phyloP scores from a whole-genome alignment of 2,888 invertebrate genomes.

The Zygaena filipendulae region DNA sequence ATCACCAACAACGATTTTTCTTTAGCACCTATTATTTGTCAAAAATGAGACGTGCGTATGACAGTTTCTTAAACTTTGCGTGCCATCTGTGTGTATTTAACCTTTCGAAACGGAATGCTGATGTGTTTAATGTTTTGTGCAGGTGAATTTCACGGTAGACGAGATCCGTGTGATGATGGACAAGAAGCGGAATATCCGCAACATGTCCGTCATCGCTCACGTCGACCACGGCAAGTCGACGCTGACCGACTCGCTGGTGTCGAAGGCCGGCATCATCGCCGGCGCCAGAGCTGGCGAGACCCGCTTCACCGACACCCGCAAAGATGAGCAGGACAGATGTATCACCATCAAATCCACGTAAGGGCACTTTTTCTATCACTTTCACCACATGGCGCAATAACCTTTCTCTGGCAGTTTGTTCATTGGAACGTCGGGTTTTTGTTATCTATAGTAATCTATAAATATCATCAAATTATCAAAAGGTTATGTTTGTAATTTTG shows the following conservation, averaged over 20 bases:
- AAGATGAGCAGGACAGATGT: conserved; percentile 99
- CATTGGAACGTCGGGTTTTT: background rate
- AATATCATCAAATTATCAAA: no score
- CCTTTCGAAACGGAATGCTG: conserved; percentile 32
- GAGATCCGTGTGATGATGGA: conserved; percentile 99
- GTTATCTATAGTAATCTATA: no score
- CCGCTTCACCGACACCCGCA: conserved; percentile 98
- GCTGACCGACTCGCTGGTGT: conserved; percentile 98
- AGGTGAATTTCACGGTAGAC: conserved; percentile 99
- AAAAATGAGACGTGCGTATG: conserved; percentile 42
- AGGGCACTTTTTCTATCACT: conserved; percentile 43
- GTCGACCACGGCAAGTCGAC: conserved; percentile 99
- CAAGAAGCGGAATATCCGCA: conserved; percentile 99
- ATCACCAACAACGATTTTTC: no score
- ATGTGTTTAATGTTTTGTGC: conserved; percentile 46
- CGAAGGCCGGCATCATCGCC: conserved; percentile 99
- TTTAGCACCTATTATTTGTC: no score
- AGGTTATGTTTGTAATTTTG: no score
- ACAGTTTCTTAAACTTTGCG: conserved; percentile 19
- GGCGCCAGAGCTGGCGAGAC: conserved; percentile 99
- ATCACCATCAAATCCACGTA: conserved; percentile 99
- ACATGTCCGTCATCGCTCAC: conserved; percentile 99
- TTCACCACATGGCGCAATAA: conserved; percentile 10
- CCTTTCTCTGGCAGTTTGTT: conserved; percentile 6
- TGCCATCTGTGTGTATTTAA: conserved; percentile 37